Percentiles rank a stretch among this genome's conserved stretches.
Conservation (phyloP, 2,888 invertebrate species). For the Loripinus fragilis region DNA sequence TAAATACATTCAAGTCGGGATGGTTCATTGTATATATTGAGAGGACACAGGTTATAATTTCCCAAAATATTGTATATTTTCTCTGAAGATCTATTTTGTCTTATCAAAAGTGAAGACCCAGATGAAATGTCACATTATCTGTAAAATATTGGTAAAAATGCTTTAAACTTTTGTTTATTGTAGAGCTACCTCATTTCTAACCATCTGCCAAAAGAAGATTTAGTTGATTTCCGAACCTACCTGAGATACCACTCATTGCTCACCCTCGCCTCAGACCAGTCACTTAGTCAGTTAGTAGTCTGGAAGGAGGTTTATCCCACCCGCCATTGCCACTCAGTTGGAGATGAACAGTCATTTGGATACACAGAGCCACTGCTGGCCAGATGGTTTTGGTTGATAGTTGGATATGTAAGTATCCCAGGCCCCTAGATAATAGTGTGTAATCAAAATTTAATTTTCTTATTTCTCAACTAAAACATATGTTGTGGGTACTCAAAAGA, state of each 20-base stretch:
- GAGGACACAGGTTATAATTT: too few species aligned
- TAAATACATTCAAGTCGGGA: too few species aligned
- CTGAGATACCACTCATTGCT: constrained; percentile 90
- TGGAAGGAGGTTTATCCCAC: constrained; percentile 82
- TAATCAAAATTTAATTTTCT: too few species aligned
- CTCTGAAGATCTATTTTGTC: too few species aligned
- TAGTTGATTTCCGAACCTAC: constrained; percentile 90
- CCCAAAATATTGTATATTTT: too few species aligned
- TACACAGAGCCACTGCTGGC: constrained; percentile 80
- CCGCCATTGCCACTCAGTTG: constrained; percentile 74
- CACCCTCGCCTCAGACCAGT: constrained; percentile 80
- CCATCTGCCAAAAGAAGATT: constrained; percentile 91
- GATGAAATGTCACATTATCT: too few species aligned
- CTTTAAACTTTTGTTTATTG: not conserved
- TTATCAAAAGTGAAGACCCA: too few species aligned
- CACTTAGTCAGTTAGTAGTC: constrained; percentile 78
- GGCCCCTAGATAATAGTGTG: too few species aligned
- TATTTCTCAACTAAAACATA: too few species aligned
- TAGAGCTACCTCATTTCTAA: constrained; percentile 90
- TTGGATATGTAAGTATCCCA: constrained; percentile 80
- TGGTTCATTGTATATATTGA: too few species aligned
- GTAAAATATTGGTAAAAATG: too few species aligned
- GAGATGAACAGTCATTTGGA: constrained; percentile 76
- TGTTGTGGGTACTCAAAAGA: too few species aligned
- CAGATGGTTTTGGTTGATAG: constrained; percentile 80